These are phyloP conservation scores for Marmota monax DNA, from an alignment of 2,113 vertebrate genomes.

Conservation along the genomic window DNA sequence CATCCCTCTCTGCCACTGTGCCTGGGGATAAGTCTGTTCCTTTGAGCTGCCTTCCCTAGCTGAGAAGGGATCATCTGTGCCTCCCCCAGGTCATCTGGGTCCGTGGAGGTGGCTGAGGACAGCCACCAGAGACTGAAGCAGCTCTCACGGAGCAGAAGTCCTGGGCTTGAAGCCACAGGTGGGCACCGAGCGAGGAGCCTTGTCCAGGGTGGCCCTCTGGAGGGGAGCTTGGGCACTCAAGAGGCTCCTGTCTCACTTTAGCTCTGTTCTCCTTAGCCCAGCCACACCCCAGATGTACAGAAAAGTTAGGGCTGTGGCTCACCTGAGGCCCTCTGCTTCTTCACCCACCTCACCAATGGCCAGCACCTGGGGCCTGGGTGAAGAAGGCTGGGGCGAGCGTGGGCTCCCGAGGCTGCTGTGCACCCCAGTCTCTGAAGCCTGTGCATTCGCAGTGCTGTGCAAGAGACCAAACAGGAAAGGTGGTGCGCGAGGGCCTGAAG, in stretches of 20 bases:
- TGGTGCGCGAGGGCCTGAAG: fast-evolving
- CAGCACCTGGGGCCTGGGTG: background rate
- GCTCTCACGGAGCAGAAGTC: fast-evolving
- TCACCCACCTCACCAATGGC: background rate
- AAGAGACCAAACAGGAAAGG: no score
- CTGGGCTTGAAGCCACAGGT: fast-evolving
- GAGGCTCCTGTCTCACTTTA: background rate
- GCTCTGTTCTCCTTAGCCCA: background rate
- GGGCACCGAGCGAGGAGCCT: background rate
- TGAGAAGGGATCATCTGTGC: fast-evolving
- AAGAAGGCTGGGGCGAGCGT: background rate
- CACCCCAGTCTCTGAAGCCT: background rate
- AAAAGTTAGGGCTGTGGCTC: fast-evolving
- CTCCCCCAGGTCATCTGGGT: fast-evolving
- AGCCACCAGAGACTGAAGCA: no score
- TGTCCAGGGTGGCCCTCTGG: fast-evolving
- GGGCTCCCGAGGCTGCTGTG: background rate
- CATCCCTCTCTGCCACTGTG: fast-evolving
- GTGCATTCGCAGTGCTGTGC: fast-evolving
- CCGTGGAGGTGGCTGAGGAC: fast-evolving
- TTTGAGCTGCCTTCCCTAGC: background rate
- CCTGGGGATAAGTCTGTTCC: fast-evolving
- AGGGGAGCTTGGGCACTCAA: background rate
- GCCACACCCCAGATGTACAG: fast-evolving
- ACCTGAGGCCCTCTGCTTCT: fast-evolving